A percentile compares a stretch with the other conserved stretches of the same genome.
These are phyloP conservation scores for Pollenia labialis DNA, from an alignment of 2,888 invertebrate species.

Conservation along the genomic window DNA sequence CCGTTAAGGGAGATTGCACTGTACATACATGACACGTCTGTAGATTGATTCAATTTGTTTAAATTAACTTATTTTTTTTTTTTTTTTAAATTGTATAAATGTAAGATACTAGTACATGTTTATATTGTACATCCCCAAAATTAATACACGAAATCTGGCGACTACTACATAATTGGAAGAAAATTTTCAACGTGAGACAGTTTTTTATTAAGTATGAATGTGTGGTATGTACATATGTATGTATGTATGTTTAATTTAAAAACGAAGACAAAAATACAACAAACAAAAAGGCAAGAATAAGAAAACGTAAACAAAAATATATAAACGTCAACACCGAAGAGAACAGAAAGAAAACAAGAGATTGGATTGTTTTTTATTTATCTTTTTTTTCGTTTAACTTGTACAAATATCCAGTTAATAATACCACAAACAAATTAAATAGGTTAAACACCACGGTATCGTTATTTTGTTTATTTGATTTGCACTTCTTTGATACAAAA, in stretches of 20 bases:
- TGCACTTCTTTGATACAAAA: slow-evolving; percentile 8
- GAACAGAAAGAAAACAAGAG: slow-evolving; percentile 37
- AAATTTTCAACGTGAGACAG: slow-evolving; percentile 23
- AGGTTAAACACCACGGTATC: not conserved
- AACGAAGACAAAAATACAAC: slow-evolving; percentile 44
- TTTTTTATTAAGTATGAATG: slow-evolving; percentile 17
- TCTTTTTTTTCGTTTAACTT: slow-evolving; percentile 15
- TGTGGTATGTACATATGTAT: not conserved
- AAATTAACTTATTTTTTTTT: slow-evolving; percentile 58
- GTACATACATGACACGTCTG: not conserved
- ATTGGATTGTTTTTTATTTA: not conserved
- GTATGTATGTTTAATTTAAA: slow-evolving; percentile 16
- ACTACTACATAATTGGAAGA: slow-evolving; percentile 3
- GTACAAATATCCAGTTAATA: slow-evolving; percentile 5
- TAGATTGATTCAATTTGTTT: slow-evolving; percentile 43
- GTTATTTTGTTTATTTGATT: slow-evolving; percentile 9
- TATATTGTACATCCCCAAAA: slow-evolving; percentile 25
- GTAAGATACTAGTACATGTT: slow-evolving; percentile 5
- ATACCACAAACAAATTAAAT: not conserved
- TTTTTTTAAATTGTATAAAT: slow-evolving; percentile 16
- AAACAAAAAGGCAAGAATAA: slow-evolving; percentile 53
- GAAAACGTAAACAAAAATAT: slow-evolving; percentile 64
- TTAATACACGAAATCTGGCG: slow-evolving; percentile 34
- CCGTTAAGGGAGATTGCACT: no score
- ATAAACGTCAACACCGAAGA: slow-evolving; percentile 41